Evolutionary conservation across 53 echinoderm and acorn worm genomes (phyloP).

Genomic region (Patiria pectinifera): DNA sequence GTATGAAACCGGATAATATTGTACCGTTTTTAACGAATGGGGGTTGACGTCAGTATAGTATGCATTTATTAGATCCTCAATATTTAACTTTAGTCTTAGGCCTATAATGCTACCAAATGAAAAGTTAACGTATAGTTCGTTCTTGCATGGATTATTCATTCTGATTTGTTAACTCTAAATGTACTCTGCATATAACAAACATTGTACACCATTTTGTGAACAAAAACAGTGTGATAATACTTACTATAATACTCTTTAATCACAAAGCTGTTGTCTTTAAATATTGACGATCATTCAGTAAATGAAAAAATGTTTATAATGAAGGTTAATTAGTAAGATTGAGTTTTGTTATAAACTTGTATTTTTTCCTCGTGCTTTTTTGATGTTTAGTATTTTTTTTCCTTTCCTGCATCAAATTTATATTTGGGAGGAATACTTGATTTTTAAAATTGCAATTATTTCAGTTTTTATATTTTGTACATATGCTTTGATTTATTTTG

Average conservation of each 20-base stretch:
- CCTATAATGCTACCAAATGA: neutral
- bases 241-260: slow-evolving; percentile 5
- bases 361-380: neutral
- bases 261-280: slow-evolving; percentile 25
- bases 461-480: slow-evolving; percentile 42
- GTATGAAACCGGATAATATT: too few relatives aligned
- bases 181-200: slow-evolving; percentile 7
- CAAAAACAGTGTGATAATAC: slow-evolving; percentile 18
- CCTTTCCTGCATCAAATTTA: neutral
- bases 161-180: slow-evolving; percentile 13
- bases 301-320: slow-evolving; percentile 5
- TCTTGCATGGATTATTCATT: neutral
- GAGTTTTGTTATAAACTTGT: neutral
- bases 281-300: slow-evolving; percentile 8
- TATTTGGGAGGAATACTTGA: neutral
- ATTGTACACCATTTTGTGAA: slow-evolving; percentile 35
- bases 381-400: neutral
- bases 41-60: too few relatives aligned
- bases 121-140: neutral
- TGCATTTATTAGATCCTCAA: too few relatives aligned
- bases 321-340: neutral
- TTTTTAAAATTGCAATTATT: neutral
- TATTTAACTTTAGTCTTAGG: neutral
- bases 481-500: slow-evolving; percentile 14
- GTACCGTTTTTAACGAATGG: too few relatives aligned